Base-by-base conservation (phyloP, 2,113 vertebrate genomes). In the Gymnorhina tibicen region DNA sequence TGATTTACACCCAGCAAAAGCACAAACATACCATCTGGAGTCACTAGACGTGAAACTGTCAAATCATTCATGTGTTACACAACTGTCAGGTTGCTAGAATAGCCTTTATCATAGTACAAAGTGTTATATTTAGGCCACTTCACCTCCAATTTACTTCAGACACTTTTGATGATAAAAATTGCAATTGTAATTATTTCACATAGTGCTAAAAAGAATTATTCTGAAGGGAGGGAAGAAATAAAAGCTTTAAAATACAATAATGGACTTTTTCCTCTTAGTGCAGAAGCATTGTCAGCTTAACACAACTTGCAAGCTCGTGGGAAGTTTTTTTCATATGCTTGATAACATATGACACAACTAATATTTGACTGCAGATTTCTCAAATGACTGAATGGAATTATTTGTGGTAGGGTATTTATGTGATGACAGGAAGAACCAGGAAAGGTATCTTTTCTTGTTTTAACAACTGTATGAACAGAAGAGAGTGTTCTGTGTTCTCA, bases 1-100 rank as follows among this genome's bases (percentile, higher is more conserved):
- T 91, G 82, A 97, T 93, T 97, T 96, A 95, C 59, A 35, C 10
- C 53, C 30, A 93, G 66, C 47, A 68, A 1, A 76, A 95, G 59
- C 72, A 84, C 35, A 95, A 80, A 59, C 55, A 79, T 47, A 80
- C 79, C 93, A 97, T 96, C 94, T 96, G 94, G 93, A 97, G 89
- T 87, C 67, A 87, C 81, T 95, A 94, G 95, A 92, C 18, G 50
- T 93, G 90, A 97, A 97, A 80, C 24, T 77, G 89, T 96, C 91
- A 96, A 96, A 85, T 88, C 75, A 90, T 95, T 82, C 22, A 60
- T 86, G 77, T 88, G 93, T 95, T 95, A 69, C 87, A 81, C 58
- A 70, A 69, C 53, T 75, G 14, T 94, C 85, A 94, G 67, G 52
- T 30, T 77, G 94, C 85, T 46, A 72, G 58, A 96, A 82, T 3